Base-by-base conservation (phyloP, 2,113 vertebrate species). In the Hyla sarda region DNA sequence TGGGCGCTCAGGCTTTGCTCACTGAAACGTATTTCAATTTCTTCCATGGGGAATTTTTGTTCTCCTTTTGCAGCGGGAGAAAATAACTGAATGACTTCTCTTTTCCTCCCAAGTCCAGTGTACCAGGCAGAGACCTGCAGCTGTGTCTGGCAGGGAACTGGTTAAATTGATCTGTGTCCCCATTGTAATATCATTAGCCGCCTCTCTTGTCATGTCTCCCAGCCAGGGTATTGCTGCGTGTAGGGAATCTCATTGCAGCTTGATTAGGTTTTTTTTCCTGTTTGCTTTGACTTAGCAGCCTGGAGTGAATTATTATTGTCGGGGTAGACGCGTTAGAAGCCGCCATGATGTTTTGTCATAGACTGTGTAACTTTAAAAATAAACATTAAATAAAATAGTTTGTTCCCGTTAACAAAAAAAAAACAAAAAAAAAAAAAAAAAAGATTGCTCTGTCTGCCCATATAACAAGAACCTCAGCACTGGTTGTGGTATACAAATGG, bases 1-100 rank as follows among this genome's bases (percentile, higher is more conserved):
- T 87, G 89, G 89, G 83, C 19, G 0, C 78, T 30, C 0, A 52
- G 17, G 47, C 50, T 78, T 88, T 14, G 88, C 81, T 89, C 89
- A 45, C 75, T 4, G 78, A 87, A 86, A 88, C 89, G 88, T 88
- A 89, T 81, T 90, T 90, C 86, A 78, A 85, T 91, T 91, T 89
- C 89, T 92, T 88, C 91, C 91, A 86, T 81, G 87, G 87, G 88
- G 90, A 69, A 82, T 84, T 21, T n/a, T 11, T n/a, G 32, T 83
- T 48, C 16, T 72, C 67, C 13, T 12, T 34, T 37, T 28, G 1
- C 50, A 54, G 52, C 25, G 48, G 9, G 50, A n/a, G 54, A 78
- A 58, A 78, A 52, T 54, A 78, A 37, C 50, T 58, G 76, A 78
- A 78, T 67, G 79, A 50, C 45, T 82, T 62, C 14, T 30, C n/a